Evolutionary conservation across 2,888 invertebrate species (phyloP).

Genomic region (Acleris sparsana): DNA sequence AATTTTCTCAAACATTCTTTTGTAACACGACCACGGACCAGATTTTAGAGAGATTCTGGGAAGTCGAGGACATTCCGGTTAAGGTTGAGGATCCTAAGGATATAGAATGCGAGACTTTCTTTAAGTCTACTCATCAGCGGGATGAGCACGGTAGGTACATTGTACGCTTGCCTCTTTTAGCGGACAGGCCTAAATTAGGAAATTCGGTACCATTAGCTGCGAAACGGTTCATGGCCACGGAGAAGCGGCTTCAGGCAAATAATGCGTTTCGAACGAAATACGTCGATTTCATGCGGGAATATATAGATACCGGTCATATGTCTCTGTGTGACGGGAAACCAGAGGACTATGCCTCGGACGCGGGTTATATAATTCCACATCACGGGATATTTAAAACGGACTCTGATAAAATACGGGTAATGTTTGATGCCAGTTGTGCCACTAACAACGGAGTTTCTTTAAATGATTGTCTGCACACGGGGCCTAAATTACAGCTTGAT

Average conservation of each 20-base stretch:
- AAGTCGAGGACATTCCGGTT: constrained; percentile 3
- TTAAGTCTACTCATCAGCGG: background rate
- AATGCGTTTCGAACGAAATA: background rate
- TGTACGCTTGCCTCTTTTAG: constrained; percentile 2
- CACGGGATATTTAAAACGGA: constrained; percentile 6
- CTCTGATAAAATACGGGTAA: background rate
- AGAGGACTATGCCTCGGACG: constrained; percentile 2
- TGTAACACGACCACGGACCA: constrained; percentile 1
- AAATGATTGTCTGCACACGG: constrained; percentile 6
- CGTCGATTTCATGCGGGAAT: constrained; percentile 1
- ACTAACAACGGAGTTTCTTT: constrained; percentile 4
- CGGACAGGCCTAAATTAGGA: background rate
- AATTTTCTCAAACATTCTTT: background rate
- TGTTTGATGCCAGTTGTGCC: constrained; percentile 7
- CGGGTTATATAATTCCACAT: constrained; percentile 3
- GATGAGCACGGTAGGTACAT: background rate
- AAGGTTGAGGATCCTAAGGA: background rate
- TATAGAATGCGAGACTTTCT: background rate
- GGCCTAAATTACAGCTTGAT: constrained; percentile 9
- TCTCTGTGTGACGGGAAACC: background rate
- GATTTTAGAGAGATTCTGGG: constrained; percentile 4
- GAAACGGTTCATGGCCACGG: constrained; percentile 6
- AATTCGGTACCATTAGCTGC: background rate
- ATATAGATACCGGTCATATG: background rate
- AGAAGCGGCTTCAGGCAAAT: constrained; percentile 11